Base-by-base conservation (phyloP, 2,888 invertebrate species). In the Drosophila aldrichi region DNA sequence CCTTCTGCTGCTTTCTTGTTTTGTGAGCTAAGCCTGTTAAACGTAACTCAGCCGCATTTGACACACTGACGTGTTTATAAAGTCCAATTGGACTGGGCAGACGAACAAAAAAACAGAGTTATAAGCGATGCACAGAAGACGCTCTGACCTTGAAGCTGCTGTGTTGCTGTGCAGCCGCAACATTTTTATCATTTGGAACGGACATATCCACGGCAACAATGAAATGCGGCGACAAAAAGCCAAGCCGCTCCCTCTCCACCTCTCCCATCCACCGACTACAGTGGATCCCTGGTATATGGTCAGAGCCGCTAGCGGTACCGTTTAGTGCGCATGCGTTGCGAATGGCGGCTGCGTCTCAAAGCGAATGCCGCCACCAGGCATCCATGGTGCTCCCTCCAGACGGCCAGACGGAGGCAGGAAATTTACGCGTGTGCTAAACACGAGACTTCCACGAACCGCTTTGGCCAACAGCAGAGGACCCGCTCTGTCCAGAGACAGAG, bases 341-440 rank as follows among this genome's bases (percentile, higher is more conserved):
- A 92, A 91, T 91, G 91, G 90, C 85, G 83, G 89, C 64, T 70
- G 83, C 81, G 82, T 77, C 86, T 83, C 91, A 92, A 91, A 91
- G 91, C 72, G 77, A 79, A 88, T 83, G 91, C 92, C 91, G 92
- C 90, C 88, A 80, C 87, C 57, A 70, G 65, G 44, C 68, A 68
- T 68, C 74, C 77, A 72, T 54, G 59, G 40, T 40, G 61, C 55
- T 64, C 41, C 22, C 41, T 29, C n/a, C n/a, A n/a, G n/a, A n/a
- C 77, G 36, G 43, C 38, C 44, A 67, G 61, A 67, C 56, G 67
- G 71, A 75, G 89, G 88, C 82, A 87, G 88, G 79, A 91, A 91
- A 90, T 90, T 91, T 90, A 92, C 92, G 92, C 92, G 92, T 92
- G 92, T 92, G 92, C 92, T 92, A 88, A 92, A 91, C 92, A 92